Conservation (phyloP, 2,888 invertebrate species). For the Biston betularia region DNA sequence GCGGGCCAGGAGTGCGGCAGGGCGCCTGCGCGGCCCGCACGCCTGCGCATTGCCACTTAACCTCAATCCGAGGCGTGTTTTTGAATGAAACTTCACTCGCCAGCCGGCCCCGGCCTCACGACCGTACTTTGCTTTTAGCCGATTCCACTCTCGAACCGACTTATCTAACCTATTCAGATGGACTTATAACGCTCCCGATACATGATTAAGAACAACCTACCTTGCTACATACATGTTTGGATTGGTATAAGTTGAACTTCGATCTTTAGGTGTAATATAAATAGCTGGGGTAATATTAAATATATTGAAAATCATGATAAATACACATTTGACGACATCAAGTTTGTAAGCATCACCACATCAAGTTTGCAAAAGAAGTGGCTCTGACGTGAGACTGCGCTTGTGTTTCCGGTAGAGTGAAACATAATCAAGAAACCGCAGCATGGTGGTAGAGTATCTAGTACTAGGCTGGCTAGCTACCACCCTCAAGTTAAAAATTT, state of each 20-base stretch:
- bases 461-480: too few species aligned
- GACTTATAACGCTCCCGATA: constrained; percentile 36
- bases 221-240: constrained; percentile 4
- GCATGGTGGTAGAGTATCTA: too few species aligned
- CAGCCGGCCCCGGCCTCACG: constrained; percentile 61
- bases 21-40: constrained; percentile 71
- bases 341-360: too few species aligned
- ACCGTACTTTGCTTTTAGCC: constrained; percentile 73
- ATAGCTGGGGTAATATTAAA: background rate
- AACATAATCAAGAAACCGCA: too few species aligned
- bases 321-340: too few species aligned
- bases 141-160: constrained; percentile 60
- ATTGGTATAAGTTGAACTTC: constrained; percentile 5
- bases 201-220: constrained; percentile 27
- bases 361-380: too few species aligned
- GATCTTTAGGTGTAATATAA: background rate
- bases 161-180: constrained; percentile 52
- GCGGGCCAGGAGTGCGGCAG: constrained; percentile 55
- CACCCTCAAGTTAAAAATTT: too few species aligned
- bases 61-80: constrained; percentile 83
- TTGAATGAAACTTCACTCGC: constrained; percentile 81
- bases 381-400: too few species aligned
- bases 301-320: too few species aligned
- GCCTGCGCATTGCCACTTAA: constrained; percentile 80
- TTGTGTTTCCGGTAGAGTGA: too few species aligned